A percentile compares a stretch with the other conserved stretches of the same genome.
These are phyloP conservation scores for Myioborus miniatus DNA, from an alignment of 2,797 vertebrate species.

Conservation along the genomic window DNA sequence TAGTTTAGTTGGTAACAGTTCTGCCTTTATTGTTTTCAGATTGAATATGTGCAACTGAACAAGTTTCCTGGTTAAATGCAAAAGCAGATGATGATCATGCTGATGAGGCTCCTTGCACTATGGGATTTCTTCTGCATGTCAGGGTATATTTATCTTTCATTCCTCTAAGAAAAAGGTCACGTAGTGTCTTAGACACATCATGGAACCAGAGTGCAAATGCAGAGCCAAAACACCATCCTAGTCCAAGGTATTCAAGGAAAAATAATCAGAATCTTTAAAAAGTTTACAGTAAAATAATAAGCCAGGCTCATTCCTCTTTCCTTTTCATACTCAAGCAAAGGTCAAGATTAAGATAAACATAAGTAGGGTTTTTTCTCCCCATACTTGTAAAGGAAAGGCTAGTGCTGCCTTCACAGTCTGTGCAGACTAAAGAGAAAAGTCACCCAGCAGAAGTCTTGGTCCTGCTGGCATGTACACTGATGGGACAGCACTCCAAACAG, in stretches of 20 bases:
- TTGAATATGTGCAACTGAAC: constrained; percentile 55
- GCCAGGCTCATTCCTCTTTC: not conserved
- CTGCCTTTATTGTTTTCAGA: constrained; percentile 73
- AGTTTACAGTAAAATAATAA: not conserved
- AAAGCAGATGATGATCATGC: constrained; percentile 57
- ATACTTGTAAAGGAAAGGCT: not conserved
- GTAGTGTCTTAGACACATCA: not conserved
- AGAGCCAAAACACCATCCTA: not conserved
- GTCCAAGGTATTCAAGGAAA: not conserved
- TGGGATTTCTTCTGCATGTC: not conserved
- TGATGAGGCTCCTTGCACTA: constrained; percentile 21
- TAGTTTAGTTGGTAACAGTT: constrained; percentile 46
- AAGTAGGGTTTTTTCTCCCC: not conserved
- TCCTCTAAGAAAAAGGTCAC: not conserved
- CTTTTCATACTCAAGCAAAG: not conserved
- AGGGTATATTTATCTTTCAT: constrained; percentile 27
- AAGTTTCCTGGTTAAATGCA: constrained; percentile 64
- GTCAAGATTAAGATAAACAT: not conserved
- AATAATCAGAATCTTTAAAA: not conserved
- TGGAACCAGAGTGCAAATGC: not conserved
- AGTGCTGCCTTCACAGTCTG: not conserved
- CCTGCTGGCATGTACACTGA: not conserved
- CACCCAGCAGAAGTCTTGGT: not conserved
- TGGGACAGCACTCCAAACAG: not conserved
- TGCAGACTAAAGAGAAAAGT: not conserved